Evolutionary conservation across 2,113 vertebrate species (phyloP), one percentile per base, ranked within the genome.

Genomic region (Propithecus coquereli): DNA sequence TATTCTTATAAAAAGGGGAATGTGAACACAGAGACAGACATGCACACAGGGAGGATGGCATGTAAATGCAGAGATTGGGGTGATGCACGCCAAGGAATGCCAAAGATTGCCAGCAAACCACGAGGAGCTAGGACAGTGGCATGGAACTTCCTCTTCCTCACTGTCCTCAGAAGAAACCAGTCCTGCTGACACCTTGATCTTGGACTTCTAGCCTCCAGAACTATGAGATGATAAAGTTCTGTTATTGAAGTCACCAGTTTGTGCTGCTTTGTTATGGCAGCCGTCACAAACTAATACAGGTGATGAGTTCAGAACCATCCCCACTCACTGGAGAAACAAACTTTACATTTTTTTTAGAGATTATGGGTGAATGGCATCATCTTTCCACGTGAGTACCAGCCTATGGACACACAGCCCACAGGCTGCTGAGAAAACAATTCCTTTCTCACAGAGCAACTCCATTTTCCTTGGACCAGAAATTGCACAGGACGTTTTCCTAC

Each of bases 1-100:
- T 9, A 10, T 70, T 66, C 3, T 57, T 76, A 45, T n/a, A 59
- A 50, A 27, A 71, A 57, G 40, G 25, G 32, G 45, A 63, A 71
- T 57, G 43, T 71, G 87, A 87, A 91, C 45, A n/a, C 23, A 43
- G 63, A 92, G 43, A 71, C 52, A 71, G 61, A 68, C 12, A 20
- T 0, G 12, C 34, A 45, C 18, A 30, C n/a, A 68, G 22, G 50
- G 7, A 84, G 63, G 54, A 30, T 0, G 4, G 4, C 27, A 8
- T 0, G 4, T 50, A 52, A 65, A 79, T 37, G 22, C 13, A 47
- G 59, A 57, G 30, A 47, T 32, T 17, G 3, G 40, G 54, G 8
- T 4, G 20, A 81, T 45, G 20, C 0, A 3, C 50, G 50, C 27
- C 77, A 57, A 66, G n/a, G 22, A 65, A 66, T 18, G 11, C 12